phyloP scores from a whole-genome alignment of 2,113 vertebrate genomes.

The Ancistrus triradiatus region DNA sequence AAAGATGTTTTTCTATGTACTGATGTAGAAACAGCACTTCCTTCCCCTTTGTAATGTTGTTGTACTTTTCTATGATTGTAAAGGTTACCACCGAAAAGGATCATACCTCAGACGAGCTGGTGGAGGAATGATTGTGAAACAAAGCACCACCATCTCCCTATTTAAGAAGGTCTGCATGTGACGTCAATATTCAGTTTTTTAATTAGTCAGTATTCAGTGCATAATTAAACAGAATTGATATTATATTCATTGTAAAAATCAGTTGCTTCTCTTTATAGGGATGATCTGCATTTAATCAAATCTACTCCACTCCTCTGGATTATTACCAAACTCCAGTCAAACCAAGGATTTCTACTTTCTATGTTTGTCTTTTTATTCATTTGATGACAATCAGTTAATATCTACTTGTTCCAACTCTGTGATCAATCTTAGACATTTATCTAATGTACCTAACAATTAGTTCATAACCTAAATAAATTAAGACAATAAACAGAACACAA shows the following conservation, averaged over 20 bases:
- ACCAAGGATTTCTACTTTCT: no score
- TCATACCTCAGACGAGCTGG: not conserved
- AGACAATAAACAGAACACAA: no score
- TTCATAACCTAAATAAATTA: not conserved
- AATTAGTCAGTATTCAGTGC: not conserved
- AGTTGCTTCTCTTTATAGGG: conserved; percentile 1
- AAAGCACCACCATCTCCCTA: no score
- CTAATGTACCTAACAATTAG: not conserved
- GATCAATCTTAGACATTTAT: not conserved
- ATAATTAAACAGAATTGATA: not conserved
- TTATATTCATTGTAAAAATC: not conserved
- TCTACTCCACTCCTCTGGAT: not conserved
- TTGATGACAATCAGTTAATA: no score
- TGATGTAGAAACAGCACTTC: not conserved
- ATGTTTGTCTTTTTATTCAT: no score
- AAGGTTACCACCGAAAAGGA: conserved; percentile 8
- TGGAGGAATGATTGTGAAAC: not conserved
- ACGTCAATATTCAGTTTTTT: no score
- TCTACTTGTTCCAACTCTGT: no score
- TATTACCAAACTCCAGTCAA: not conserved
- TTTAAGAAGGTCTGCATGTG: no score
- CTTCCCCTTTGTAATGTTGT: not conserved
- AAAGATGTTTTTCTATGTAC: not conserved
- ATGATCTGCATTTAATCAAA: not conserved
- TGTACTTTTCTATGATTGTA: not conserved